Evolutionary conservation across 2,888 invertebrate species (phyloP), one percentile per base, ranked within the genome.

Genomic region (Amphipoea oculea): DNA sequence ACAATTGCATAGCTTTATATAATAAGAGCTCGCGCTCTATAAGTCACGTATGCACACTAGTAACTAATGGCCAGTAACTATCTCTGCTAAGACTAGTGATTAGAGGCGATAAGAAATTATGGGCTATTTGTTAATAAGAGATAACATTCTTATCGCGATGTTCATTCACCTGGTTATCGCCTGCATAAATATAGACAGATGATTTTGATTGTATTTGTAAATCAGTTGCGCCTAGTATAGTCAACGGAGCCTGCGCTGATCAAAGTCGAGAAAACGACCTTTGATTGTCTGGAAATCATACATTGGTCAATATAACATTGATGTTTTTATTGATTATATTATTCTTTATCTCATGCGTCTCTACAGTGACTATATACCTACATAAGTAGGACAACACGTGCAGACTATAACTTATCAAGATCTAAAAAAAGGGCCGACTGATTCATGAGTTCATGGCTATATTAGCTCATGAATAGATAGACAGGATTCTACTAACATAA

Each of bases 21-120:
- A 29, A 86, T 90, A 90, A 87, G 78, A 86, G 86, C 83, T 84
- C 85, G 85, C 79, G 77, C 73, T 76, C 81, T 87, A 40, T 72
- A 76, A 85, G 92, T 93, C 93, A 93, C 94, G 93, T 93, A 93
- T 86, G 83, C 92, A 89, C 89, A 83, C 85, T 86, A 78, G 79
- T 84, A 81, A 86, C 88, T 89, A 90, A 90, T 91, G 87, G 78
- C 85, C 86, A 88, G 86, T 82, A n/a, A n/a, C n/a, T n/a, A 94
- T 95, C 94, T 91, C 82, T 85, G 89, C 88, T 90, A 90, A 90
- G 89, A 89, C 88, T 89, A 89, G 89, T 92, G 92, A 94, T 94
- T 94, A 94, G 86, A 84, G 83, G 83, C 91, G 96, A 96, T 96
- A 96, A 95, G 92, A 92, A 84, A 91, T 92, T 91, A 90, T 85